A percentile compares a stretch with the other conserved stretches of the same genome.
Evolutionary conservation across 2,888 invertebrate species (phyloP).

Genomic region (Philereme transversata): DNA sequence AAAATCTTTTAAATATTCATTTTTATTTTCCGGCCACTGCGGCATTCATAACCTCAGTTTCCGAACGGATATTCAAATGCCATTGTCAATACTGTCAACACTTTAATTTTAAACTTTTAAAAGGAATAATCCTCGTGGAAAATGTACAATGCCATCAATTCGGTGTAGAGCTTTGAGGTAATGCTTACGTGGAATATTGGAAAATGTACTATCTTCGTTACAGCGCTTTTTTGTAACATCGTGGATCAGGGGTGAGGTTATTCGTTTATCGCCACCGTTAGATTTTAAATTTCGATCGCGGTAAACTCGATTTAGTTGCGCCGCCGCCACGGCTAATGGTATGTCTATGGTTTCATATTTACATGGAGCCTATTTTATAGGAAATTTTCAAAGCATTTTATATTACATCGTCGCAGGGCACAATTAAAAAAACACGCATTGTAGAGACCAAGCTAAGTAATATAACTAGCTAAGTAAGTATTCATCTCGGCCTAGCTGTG

Average conservation of each 20-base stretch:
- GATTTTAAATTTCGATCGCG: conserved; percentile 44
- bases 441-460: too few relatives aligned
- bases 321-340: conserved; percentile 32
- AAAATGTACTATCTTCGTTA: conserved; percentile 9
- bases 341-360: conserved; percentile 27
- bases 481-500: not conserved
- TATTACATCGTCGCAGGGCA: too few relatives aligned
- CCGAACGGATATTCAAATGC: conserved; percentile 15
- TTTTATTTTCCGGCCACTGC: not conserved
- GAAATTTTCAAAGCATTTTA: not conserved
- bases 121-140: conserved; percentile 9
- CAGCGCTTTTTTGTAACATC: conserved; percentile 18
- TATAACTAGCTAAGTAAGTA: too few relatives aligned
- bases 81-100: conserved; percentile 24
- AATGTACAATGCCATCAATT: not conserved
- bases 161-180: conserved; percentile 8
- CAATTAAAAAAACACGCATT: too few relatives aligned
- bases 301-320: conserved; percentile 42
- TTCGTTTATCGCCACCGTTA: conserved; percentile 34
- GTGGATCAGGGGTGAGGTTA: conserved; percentile 18
- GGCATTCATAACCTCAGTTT: conserved; percentile 4
- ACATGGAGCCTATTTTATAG: conserved; percentile 16
- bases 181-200: conserved; percentile 8
- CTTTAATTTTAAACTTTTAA: conserved; percentile 14
- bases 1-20: too few relatives aligned